Percentiles rank a stretch among this genome's conserved stretches.
Conservation (phyloP, 2,797 vertebrate species). For the Chaunax sp. region DNA sequence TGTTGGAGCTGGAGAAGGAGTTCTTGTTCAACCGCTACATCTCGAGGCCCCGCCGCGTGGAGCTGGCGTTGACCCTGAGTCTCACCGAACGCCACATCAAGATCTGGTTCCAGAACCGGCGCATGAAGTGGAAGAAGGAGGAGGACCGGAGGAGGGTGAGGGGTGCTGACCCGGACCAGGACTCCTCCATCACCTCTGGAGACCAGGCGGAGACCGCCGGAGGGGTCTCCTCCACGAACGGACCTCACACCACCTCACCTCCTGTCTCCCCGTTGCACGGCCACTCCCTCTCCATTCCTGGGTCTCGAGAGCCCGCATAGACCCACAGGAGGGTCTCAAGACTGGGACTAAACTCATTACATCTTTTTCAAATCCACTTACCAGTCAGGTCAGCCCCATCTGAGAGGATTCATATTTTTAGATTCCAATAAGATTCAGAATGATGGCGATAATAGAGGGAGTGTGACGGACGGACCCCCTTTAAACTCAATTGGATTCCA, state of each 20-base stretch:
- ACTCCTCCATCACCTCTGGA: conserved; percentile 91
- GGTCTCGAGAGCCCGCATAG: conserved; percentile 77
- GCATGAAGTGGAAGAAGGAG: conserved; percentile 99
- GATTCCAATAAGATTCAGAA: too few species aligned
- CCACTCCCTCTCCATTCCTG: conserved; percentile 51
- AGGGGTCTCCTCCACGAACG: conserved; percentile 62
- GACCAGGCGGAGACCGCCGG: conserved; percentile 84
- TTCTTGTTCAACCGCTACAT: conserved; percentile 99
- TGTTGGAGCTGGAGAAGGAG: conserved; percentile 97
- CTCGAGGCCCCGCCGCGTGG: conserved; percentile 94
- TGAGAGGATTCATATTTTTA: conserved; percentile 5
- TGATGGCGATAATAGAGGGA: too few species aligned
- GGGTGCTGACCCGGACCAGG: conserved; percentile 88
- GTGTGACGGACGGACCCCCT: background rate
- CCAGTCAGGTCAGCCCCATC: background rate
- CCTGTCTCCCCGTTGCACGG: conserved; percentile 78
- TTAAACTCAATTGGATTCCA: conserved; percentile 5
- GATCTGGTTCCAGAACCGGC: conserved; percentile 97
- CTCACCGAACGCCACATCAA: conserved; percentile 98
- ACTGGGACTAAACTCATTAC: conserved; percentile 5
- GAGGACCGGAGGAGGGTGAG: conserved; percentile 91
- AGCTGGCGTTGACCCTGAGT: conserved; percentile 95
- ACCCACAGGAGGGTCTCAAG: conserved; percentile 47
- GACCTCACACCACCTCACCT: conserved; percentile 55
- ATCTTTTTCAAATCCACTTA: background rate